Percentiles rank a stretch among this genome's conserved stretches.
phyloP scores from a whole-genome alignment of 37 sponge, comb jelly and placozoan species.

The Dysidea cf. avara region DNA sequence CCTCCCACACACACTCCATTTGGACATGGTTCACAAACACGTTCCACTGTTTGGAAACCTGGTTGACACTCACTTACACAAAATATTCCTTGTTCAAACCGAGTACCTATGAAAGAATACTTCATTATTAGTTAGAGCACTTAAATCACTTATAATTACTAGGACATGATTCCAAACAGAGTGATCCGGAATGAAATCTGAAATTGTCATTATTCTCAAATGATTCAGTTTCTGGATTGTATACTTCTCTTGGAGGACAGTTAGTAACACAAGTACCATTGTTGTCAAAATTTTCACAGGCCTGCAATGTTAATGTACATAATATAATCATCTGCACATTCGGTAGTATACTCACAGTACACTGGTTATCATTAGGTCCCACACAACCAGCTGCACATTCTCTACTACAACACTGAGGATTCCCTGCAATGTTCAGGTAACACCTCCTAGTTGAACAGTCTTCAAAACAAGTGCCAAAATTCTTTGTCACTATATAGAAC shows the following conservation, averaged over 20 bases:
- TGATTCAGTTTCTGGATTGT: slow-evolving; percentile 14
- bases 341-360: slow-evolving; percentile 18
- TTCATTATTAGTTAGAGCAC: background rate
- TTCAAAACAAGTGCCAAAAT: background rate
- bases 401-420: slow-evolving; percentile 45
- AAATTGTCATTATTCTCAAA: slow-evolving; percentile 48
- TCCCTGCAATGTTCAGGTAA: background rate
- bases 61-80: background rate
- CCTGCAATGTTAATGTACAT: slow-evolving; percentile 40
- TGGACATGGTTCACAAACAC: background rate
- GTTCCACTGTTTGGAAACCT: background rate
- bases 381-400: slow-evolving; percentile 66
- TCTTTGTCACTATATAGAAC: slow-evolving; percentile 34
- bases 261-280: slow-evolving; percentile 60
- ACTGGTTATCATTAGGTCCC: slow-evolving; percentile 34
- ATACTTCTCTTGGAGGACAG: slow-evolving; percentile 46
- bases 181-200: slow-evolving; percentile 27
- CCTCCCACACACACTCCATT: background rate
- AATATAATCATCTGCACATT: background rate
- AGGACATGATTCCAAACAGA: slow-evolving; percentile 58
- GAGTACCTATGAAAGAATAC: background rate
- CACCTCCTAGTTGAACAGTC: slow-evolving; percentile 30
- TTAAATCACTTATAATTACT: slow-evolving; percentile 16
- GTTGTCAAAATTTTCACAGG: slow-evolving; percentile 53
- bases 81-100: background rate